Conservation (phyloP, 2,113 vertebrate genomes). For the Galemys pyrenaicus region DNA sequence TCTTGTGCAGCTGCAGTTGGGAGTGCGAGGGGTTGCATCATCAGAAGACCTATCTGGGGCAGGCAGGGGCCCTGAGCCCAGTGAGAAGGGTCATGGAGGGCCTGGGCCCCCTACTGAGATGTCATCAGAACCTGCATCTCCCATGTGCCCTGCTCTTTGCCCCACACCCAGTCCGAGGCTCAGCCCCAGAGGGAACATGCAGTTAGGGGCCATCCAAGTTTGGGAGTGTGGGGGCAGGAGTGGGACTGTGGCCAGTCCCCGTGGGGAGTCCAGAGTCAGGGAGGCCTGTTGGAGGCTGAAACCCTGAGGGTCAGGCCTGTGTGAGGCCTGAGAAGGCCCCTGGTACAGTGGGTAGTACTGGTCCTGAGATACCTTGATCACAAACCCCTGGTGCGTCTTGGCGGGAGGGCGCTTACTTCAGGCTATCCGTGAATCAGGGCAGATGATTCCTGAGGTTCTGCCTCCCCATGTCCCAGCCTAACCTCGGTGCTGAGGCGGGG, state of each 20-base stretch:
- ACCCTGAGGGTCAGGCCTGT: neutral
- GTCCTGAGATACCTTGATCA: neutral
- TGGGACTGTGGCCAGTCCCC: neutral
- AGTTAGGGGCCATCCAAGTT: neutral
- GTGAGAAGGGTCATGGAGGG: accelerated
- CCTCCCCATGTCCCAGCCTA: neutral
- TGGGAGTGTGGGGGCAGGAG: neutral
- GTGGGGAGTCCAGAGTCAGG: too few species aligned
- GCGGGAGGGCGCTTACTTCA: neutral
- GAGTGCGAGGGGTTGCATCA: neutral
- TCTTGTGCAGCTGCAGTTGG: too few species aligned
- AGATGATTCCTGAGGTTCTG: neutral
- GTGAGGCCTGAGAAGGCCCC: neutral
- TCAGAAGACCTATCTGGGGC: neutral
- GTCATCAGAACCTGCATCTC: accelerated
- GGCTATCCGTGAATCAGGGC: neutral
- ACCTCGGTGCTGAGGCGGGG: neutral
- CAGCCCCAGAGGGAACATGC: neutral
- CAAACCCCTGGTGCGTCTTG: too few species aligned
- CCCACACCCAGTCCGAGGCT: neutral
- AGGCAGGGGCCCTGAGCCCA: neutral
- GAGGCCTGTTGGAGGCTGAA: too few species aligned
- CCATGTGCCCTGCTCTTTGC: accelerated
- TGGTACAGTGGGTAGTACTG: neutral
- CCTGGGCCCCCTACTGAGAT: accelerated